Percentiles rank a stretch among this genome's conserved stretches.
phyloP scores from a whole-genome alignment of 2,797 vertebrate genomes.

The Emys orbicularis region DNA sequence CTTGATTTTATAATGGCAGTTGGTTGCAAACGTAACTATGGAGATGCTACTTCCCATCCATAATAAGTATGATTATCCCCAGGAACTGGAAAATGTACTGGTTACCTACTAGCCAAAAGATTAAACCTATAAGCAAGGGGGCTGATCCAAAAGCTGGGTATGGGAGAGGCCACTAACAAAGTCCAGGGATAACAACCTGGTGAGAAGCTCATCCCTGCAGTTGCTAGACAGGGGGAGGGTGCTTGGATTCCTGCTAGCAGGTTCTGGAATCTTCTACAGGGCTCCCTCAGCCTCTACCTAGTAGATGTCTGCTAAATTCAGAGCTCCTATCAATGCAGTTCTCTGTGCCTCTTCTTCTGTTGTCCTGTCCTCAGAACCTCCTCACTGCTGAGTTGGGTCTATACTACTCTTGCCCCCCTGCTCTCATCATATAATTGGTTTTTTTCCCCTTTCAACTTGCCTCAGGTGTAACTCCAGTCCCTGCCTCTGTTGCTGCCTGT shows the following conservation, averaged over 20 bases:
- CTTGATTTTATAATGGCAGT: not conserved
- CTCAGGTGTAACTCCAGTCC: not conserved
- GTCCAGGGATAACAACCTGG: not conserved
- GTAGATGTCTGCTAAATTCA: not conserved
- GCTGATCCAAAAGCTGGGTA: not conserved
- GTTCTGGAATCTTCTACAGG: not conserved
- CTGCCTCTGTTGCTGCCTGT: not conserved
- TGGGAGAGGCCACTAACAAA: not conserved
- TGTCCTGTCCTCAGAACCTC: not conserved
- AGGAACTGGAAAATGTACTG: not conserved
- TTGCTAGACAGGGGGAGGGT: not conserved
- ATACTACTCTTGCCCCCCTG: not conserved
- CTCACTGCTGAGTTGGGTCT: not conserved
- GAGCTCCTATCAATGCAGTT: not conserved
- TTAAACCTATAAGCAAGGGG: not conserved
- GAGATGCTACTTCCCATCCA: not conserved
- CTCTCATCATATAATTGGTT: not conserved
- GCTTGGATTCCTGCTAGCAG: not conserved
- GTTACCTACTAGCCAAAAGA: not conserved
- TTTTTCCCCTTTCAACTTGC: not conserved
- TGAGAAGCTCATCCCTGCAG: not conserved
- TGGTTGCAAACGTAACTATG: not conserved
- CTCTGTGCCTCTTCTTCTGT: too few relatives aligned
- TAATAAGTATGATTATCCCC: not conserved
- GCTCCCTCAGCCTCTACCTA: not conserved